A percentile compares a stretch with the other conserved stretches of the same genome.
These are phyloP conservation scores for Thalassoma bifasciatum DNA, from an alignment of 2,113 vertebrate species.

Conservation along the genomic window DNA sequence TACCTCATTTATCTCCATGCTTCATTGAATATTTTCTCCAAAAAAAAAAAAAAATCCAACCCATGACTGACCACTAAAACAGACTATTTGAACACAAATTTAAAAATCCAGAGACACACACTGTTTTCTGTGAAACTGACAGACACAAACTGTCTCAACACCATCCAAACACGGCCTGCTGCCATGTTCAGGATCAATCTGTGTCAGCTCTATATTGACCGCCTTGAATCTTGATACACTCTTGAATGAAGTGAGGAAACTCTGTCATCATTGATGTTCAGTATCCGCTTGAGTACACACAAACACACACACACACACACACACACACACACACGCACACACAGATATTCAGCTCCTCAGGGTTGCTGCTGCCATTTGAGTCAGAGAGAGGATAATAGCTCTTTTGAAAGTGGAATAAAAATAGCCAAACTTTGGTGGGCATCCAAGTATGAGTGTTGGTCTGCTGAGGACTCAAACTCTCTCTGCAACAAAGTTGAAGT, in stretches of 20 bases:
- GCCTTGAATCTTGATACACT: slow-evolving; percentile 50
- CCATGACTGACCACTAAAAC: background rate
- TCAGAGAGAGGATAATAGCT: slow-evolving; percentile 24
- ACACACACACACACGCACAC: slow-evolving; percentile 23
- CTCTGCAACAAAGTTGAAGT: slow-evolving; percentile 19
- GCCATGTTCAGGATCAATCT: slow-evolving; percentile 42
- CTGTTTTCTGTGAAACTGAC: slow-evolving; percentile 31
- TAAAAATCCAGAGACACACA: slow-evolving; percentile 37
- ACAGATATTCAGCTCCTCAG: slow-evolving; percentile 4
- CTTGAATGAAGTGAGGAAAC: slow-evolving; percentile 49
- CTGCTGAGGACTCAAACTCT: slow-evolving; percentile 28
- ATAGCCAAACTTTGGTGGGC: slow-evolving; percentile 47
- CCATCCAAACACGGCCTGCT: slow-evolving; percentile 45
- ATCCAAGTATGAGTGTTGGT: slow-evolving; percentile 35
- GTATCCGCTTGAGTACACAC: slow-evolving; percentile 33
- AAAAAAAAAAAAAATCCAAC: background rate
- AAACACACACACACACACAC: too few relatives aligned
- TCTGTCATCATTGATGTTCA: slow-evolving; percentile 35
- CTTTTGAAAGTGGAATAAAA: slow-evolving; percentile 44
- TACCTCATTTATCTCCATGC: background rate
- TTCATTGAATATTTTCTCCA: background rate
- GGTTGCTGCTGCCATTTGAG: slow-evolving; percentile 38
- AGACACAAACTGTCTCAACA: slow-evolving; percentile 24
- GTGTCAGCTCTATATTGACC: slow-evolving; percentile 57
- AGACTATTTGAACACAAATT: slow-evolving; percentile 26